Percentiles rank a stretch among this genome's conserved stretches.
These are phyloP conservation scores for Epiperipatus broadwayi DNA, from an alignment of 2,888 invertebrate species.

Conservation along the genomic window DNA sequence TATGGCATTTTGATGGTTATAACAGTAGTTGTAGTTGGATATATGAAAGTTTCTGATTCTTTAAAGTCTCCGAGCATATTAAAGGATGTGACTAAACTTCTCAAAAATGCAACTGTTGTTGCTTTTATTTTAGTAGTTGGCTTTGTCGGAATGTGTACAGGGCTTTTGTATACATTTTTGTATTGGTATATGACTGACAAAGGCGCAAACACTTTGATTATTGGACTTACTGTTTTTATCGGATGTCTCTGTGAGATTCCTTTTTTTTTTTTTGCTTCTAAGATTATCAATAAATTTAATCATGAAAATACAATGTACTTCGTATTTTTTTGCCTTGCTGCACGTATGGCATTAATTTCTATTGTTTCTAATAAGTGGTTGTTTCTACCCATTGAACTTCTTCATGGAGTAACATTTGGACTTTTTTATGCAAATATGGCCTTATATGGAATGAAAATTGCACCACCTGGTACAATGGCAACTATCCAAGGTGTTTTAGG, in stretches of 20 bases:
- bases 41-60: too few species aligned
- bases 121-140: conserved; percentile 58
- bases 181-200: conserved; percentile 58
- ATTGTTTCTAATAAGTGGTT: conserved; percentile 58
- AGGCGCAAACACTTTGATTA: too few species aligned
- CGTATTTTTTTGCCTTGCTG: conserved; percentile 54
- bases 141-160: conserved; percentile 60
- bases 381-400: conserved; percentile 59
- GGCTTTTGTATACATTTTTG: conserved; percentile 65
- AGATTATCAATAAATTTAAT: conserved; percentile 54
- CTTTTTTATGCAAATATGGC: conserved; percentile 45
- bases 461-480: not conserved
- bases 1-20: too few species aligned
- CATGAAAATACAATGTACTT: conserved; percentile 64
- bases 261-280: conserved; percentile 34
- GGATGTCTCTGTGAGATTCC: conserved; percentile 37
- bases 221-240: too few species aligned
- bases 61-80: too few species aligned
- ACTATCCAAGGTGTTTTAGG: not conserved
- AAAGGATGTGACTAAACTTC: conserved; percentile 44
- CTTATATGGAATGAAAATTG: not conserved
- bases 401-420: conserved; percentile 72
- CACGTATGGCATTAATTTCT: conserved; percentile 63
- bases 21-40: too few species aligned
- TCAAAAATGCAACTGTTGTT: conserved; percentile 44